Conservation (phyloP, 2,797 vertebrate genomes). For the Lophotriccus pileatus region DNA sequence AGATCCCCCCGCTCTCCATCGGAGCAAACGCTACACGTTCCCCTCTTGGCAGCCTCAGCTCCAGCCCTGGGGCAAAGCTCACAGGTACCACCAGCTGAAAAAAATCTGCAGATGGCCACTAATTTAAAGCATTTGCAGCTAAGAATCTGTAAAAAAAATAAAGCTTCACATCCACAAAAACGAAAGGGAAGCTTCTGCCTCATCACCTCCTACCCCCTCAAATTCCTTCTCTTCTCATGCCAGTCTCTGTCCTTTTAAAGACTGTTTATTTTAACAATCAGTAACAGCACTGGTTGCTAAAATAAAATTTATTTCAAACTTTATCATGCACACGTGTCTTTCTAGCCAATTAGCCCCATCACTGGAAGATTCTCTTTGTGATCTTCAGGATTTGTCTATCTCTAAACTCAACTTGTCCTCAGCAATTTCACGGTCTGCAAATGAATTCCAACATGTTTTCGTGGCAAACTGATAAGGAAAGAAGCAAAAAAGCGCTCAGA, state of each 20-base stretch:
- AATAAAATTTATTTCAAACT: not conserved
- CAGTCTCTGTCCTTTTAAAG: not conserved
- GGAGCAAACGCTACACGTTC: not conserved
- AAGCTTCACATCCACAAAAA: not conserved
- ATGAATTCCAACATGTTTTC: not conserved
- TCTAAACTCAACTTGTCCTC: not conserved
- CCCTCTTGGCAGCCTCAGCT: not conserved
- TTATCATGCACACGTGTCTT: not conserved
- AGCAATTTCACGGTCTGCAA: not conserved
- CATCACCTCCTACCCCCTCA: not conserved
- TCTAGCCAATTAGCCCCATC: not conserved
- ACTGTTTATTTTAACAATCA: not conserved
- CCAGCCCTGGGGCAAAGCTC: not conserved
- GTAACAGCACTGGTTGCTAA: not conserved
- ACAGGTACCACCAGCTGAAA: not conserved
- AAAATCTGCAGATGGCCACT: not conserved
- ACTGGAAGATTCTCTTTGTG: not conserved
- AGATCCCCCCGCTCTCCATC: not conserved
- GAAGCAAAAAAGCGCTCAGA: not conserved
- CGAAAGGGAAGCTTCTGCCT: not conserved
- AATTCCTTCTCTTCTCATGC: not conserved
- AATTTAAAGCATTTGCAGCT: not conserved
- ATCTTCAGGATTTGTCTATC: not conserved
- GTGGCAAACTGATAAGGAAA: not conserved
- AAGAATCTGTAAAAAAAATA: not conserved